phyloP scores from a whole-genome alignment of 2,797 vertebrate species.

The Enteromius viviparus region DNA sequence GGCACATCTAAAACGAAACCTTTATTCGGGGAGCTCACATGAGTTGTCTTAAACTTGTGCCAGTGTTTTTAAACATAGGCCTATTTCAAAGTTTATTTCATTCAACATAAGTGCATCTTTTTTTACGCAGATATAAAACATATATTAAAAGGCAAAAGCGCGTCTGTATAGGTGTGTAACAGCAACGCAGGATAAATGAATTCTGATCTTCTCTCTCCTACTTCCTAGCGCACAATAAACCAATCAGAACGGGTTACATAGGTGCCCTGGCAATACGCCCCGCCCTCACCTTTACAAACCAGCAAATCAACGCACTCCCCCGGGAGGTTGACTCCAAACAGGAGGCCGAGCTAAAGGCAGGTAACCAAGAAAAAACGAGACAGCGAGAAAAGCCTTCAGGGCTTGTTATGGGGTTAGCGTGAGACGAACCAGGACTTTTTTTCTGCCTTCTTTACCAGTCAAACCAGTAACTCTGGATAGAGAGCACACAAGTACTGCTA shows the following conservation, averaged over 20 bases:
- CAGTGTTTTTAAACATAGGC: neutral
- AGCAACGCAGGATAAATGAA: slow-evolving; percentile 40
- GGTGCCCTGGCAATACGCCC: slow-evolving; percentile 67
- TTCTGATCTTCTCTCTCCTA: slow-evolving; percentile 58
- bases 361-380: slow-evolving; percentile 77
- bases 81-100: neutral
- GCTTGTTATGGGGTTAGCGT: slow-evolving; percentile 89
- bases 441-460: slow-evolving; percentile 84
- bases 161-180: slow-evolving; percentile 47
- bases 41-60: neutral
- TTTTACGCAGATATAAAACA: neutral
- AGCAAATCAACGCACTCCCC: slow-evolving; percentile 78
- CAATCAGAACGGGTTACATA: slow-evolving; percentile 74
- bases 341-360: slow-evolving; percentile 83
- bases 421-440: slow-evolving; percentile 80
- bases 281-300: slow-evolving; percentile 86
- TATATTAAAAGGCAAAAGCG: neutral
- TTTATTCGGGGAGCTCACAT: neutral
- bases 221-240: slow-evolving; percentile 68
- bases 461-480: slow-evolving; percentile 87
- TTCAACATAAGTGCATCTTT: neutral
- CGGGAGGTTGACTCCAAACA: slow-evolving; percentile 73
- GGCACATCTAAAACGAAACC: neutral
- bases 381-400: slow-evolving; percentile 64
- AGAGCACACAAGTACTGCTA: slow-evolving; percentile 78